Percentiles rank a stretch among this genome's conserved stretches.
phyloP scores from a whole-genome alignment of 2,113 vertebrate genomes.

The Aleadryas rufinucha region DNA sequence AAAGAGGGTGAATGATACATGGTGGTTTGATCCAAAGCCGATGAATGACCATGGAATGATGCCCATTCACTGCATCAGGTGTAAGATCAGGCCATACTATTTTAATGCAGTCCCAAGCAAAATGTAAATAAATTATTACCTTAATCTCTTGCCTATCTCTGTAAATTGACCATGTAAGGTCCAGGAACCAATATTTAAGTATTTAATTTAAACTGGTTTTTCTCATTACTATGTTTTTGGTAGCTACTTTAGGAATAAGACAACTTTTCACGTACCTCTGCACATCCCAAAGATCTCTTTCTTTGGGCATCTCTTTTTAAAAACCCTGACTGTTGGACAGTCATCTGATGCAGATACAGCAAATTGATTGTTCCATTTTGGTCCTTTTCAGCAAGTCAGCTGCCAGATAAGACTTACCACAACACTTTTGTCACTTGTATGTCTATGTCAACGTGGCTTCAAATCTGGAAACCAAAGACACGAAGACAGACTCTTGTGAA shows the following conservation, averaged over 20 bases:
- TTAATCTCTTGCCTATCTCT: neutral
- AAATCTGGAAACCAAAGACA: neutral
- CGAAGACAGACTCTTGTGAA: neutral
- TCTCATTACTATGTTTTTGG: neutral
- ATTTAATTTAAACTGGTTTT: neutral
- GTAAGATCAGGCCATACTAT: neutral
- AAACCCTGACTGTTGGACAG: neutral
- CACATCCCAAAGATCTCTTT: neutral
- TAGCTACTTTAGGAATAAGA: neutral
- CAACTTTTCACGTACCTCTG: neutral
- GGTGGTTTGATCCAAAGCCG: neutral
- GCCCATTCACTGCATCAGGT: neutral
- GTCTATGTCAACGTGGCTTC: neutral
- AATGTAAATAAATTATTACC: neutral
- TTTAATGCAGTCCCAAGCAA: neutral
- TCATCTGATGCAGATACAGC: neutral
- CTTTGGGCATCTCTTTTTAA: neutral
- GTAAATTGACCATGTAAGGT: neutral
- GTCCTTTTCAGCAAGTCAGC: neutral
- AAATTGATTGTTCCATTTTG: neutral
- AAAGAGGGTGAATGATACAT: neutral
- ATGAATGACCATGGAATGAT: neutral
- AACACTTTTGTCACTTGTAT: neutral
- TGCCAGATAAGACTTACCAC: constrained; percentile 14
- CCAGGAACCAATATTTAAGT: neutral